Conservation (phyloP, 2,113 vertebrate species). For the Dicaeum eximium region DNA sequence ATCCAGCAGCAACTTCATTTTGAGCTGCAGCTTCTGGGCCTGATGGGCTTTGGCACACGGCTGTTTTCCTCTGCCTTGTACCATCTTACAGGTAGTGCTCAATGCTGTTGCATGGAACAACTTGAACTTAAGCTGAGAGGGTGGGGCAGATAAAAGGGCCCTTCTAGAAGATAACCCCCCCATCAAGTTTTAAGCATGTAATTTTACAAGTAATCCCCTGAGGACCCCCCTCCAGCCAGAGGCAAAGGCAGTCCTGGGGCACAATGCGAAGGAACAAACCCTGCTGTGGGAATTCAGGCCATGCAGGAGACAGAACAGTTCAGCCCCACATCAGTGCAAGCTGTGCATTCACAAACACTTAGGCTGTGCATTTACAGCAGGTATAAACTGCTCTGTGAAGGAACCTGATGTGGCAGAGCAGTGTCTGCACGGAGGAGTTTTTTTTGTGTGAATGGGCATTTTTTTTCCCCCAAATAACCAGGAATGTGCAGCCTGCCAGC, state of each 20-base stretch:
- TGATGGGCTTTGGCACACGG: neutral
- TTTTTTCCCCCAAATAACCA: neutral
- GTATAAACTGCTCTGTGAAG: neutral
- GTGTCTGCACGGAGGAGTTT: accelerated
- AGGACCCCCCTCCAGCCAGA: neutral
- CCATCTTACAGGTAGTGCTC: neutral
- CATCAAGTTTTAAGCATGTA: neutral
- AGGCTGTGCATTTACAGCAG: neutral
- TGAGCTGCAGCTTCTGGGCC: neutral
- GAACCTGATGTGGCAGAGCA: neutral
- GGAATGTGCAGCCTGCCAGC: neutral
- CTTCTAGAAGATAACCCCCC: neutral
- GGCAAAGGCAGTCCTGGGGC: neutral
- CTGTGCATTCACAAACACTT: neutral
- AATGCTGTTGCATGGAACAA: accelerated
- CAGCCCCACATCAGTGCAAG: neutral
- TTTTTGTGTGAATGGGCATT: accelerated
- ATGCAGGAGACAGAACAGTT: neutral
- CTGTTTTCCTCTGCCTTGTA: neutral
- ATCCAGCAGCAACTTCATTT: neutral
- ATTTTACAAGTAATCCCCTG: neutral
- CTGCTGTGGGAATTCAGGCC: neutral
- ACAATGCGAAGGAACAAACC: accelerated
- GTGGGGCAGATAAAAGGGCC: neutral
- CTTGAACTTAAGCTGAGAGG: neutral